phyloP scores from a whole-genome alignment of 2,888 invertebrate genomes.

The Drosophila setosimentum region DNA sequence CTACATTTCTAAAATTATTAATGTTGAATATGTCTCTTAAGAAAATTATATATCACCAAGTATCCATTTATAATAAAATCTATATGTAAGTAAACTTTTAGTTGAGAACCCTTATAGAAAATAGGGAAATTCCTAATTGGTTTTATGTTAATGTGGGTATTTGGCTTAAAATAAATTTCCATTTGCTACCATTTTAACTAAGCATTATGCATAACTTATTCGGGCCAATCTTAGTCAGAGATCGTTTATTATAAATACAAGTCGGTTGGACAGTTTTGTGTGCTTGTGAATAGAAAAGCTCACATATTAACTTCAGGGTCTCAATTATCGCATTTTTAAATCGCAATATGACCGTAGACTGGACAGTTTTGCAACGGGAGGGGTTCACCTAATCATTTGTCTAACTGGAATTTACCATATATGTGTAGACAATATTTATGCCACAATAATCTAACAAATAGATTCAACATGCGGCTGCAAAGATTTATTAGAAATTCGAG shows the following conservation, averaged over 20 bases:
- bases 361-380: neutral
- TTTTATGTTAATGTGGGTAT: neutral
- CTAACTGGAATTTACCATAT: slow-evolving; percentile 62
- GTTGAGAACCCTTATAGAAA: neutral
- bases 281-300: slow-evolving; percentile 6
- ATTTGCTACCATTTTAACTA: slow-evolving; percentile 19
- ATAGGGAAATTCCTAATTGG: slow-evolving; percentile 2
- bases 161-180: slow-evolving; percentile 13
- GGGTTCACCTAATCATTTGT: slow-evolving; percentile 51
- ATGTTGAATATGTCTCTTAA: neutral
- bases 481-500: slow-evolving; percentile 61
- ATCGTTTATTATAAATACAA: slow-evolving; percentile 35
- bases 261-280: slow-evolving; percentile 13
- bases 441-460: slow-evolving; percentile 47
- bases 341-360: slow-evolving; percentile 38
- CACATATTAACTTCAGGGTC: slow-evolving; percentile 28
- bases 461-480: slow-evolving; percentile 35
- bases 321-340: slow-evolving; percentile 52
- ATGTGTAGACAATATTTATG: slow-evolving; percentile 55
- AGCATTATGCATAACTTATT: slow-evolving; percentile 21
- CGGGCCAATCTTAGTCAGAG: slow-evolving; percentile 6
- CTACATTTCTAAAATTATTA: neutral
- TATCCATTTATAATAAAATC: neutral
- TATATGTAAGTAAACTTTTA: neutral
- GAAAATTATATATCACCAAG: neutral